Conservation (phyloP, 2,888 invertebrate species). For the Neelides folsomi region DNA sequence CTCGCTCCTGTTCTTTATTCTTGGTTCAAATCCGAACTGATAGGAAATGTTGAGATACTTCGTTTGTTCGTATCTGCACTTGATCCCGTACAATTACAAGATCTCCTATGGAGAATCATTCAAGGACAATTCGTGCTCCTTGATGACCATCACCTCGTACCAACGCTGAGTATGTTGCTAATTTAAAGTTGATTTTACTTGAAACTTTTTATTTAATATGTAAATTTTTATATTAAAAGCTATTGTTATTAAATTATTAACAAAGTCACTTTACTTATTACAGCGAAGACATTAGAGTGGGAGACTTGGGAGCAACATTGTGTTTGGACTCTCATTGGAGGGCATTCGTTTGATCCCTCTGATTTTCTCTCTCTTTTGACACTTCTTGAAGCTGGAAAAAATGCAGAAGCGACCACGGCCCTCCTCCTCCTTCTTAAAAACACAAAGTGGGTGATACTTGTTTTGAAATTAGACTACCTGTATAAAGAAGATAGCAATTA, state of each 20-base stretch:
- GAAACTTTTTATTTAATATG: slow-evolving; percentile 3
- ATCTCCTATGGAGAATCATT: slow-evolving; percentile 76
- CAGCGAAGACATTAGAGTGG: slow-evolving; percentile 62
- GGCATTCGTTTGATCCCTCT: slow-evolving; percentile 87
- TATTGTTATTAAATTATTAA: too few relatives aligned
- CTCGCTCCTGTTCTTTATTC: slow-evolving; percentile 24
- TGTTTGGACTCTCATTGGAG: slow-evolving; percentile 88
- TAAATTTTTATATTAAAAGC: not conserved
- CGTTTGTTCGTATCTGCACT: slow-evolving; percentile 79
- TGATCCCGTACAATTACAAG: slow-evolving; percentile 79
- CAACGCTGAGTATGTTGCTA: slow-evolving; percentile 20
- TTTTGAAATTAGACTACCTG: not conserved
- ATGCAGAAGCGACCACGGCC: slow-evolving; percentile 84
- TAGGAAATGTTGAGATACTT: slow-evolving; percentile 76
- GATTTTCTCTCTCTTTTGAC: slow-evolving; percentile 65
- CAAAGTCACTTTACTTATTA: not conserved
- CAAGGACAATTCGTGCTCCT: slow-evolving; percentile 58
- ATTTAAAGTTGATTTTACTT: not conserved
- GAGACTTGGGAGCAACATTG: slow-evolving; percentile 96
- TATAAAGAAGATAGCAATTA: slow-evolving; percentile 1
- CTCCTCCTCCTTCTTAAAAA: slow-evolving; percentile 81
- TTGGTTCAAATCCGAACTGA: slow-evolving; percentile 34
- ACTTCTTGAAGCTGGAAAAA: slow-evolving; percentile 67
- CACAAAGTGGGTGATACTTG: slow-evolving; percentile 50
- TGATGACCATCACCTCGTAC: slow-evolving; percentile 37